Evolutionary conservation across 2,113 vertebrate species (phyloP), one percentile per base, ranked within the genome.

Genomic region (Oryzias melastigma): DNA sequence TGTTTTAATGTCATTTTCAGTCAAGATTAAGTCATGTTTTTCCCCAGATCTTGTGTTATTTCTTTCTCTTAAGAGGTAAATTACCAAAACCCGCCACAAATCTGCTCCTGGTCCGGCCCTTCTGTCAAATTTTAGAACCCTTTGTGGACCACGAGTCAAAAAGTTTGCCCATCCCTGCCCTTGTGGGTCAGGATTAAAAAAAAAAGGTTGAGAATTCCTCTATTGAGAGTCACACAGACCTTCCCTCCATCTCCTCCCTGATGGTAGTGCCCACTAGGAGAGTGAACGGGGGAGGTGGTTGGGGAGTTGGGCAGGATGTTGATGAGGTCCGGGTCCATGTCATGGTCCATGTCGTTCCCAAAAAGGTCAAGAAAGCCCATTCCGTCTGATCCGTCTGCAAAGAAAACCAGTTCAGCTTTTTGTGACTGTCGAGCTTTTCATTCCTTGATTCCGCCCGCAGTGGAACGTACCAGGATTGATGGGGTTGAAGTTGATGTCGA

Each of bases 281-380:
- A 98, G 90, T 98, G 96, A 65, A 94, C 93, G 52, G 95, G 93
- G 65, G 95, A 95, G 52, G 93, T 92, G 68, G 93, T 94, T 62
- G 95, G 95, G 62, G 94, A 98, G 77, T 95, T 95, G 84, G 95
- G 97, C 87, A 98, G 88, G 78, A 97, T 98, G 90, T 94, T 98
- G 84, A 98, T 98, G 65, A 98, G 93, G 85, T 98, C 97, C 53
- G 94, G 94, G 86, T 98, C 96, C 81, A 98, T 93, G 71, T 98
- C 96, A 61, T 59, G 57, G 20, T 59, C 61, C 50, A 63, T 63
- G 42, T 63, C 61, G 7, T 95, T 95, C 76, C 91, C 95, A 85
- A 98, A 91, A 65, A 98, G 90, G 85, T 98, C 97, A 86, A 98
- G 95, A 84, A 98, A 88, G 55, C 90, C 94, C 92, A 98, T 98